Base-by-base conservation (phyloP, 2,797 vertebrate genomes). In the Trachops cirrhosus region DNA sequence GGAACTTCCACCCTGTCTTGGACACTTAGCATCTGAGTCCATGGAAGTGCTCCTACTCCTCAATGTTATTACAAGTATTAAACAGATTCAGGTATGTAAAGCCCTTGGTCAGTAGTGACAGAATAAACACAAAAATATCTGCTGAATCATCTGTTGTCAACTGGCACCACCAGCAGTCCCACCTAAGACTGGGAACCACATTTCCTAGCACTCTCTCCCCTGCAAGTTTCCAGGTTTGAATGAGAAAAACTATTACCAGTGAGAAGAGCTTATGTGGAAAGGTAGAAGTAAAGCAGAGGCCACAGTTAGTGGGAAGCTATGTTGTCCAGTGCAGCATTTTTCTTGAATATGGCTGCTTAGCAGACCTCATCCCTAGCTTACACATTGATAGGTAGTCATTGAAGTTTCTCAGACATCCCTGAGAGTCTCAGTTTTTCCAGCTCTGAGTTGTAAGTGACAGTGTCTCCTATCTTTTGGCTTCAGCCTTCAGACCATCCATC, bases 381-480 rank as follows among this genome's bases (percentile, higher is more conserved):
- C 0, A 3, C 6, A 24, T 21, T 52, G 19, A 24, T 39, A 62
- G 8, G 14, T 5, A 39, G 37, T 4, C 1, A 1, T 29, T 3
- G 48, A 6, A 9, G 14, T 12, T 92, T 86, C 44, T 26, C 50
- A 44, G n/a, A 70, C 46, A 22, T 12, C 29, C 10, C 11, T n/a
- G 5, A 7, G 19, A 70, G 15, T 24, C 57, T 59, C n/a, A 29
- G 15, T 19, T 29, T 79, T 89, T 79, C 46, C 9, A 84, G 41
- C n/a, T 59, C 62, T 26, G 22, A 52, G n/a, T 29, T 74, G 18
- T 29, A 44, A 80, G 19, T 80, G 68, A 80, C 24, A 26, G 6
- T 59, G 11, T 64, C 88, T 83, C n/a, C 19, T 10, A n/a, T 32
- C 2, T 29, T 52, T 62, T 10, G 14, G 1, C 6, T 15, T 5